Percentiles rank a stretch among this genome's conserved stretches.
These are phyloP conservation scores for Luperina testacea DNA, from an alignment of 2,888 invertebrate species.

Conservation along the genomic window DNA sequence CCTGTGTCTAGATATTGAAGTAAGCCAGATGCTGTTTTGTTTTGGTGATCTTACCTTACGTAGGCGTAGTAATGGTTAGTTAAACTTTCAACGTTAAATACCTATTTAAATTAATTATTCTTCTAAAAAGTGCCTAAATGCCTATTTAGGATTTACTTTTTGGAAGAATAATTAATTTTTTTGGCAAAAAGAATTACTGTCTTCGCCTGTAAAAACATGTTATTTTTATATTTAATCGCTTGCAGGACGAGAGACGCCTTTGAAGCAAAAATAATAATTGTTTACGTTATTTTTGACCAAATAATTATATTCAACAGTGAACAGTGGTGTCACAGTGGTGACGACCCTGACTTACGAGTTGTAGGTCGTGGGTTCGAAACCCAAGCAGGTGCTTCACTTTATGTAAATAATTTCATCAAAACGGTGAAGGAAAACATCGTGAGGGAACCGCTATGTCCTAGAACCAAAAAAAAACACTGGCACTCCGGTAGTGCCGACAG, in stretches of 20 bases:
- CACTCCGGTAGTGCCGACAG: too few relatives aligned
- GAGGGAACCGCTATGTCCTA: too few relatives aligned
- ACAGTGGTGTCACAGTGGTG: too few relatives aligned
- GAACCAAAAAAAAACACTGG: too few relatives aligned
- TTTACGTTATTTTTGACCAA: background rate
- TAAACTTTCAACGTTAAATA: background rate
- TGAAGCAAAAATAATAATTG: background rate
- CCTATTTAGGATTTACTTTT: background rate
- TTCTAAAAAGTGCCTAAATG: too few relatives aligned
- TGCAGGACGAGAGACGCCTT: background rate
- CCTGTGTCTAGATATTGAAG: conserved; percentile 4
- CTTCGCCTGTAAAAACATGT: background rate
- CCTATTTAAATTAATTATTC: too few relatives aligned
- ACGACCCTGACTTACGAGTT: too few relatives aligned
- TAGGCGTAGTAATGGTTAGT: background rate
- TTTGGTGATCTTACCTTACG: background rate
- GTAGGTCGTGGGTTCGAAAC: background rate
- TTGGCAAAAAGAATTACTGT: background rate
- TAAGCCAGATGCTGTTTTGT: background rate
- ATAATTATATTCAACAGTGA: background rate
- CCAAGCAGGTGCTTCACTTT: background rate
- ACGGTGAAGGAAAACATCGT: too few relatives aligned
- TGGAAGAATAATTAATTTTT: background rate
- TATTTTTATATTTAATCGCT: background rate
- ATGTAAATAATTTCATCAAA: background rate